phyloP scores from a whole-genome alignment of 2,113 vertebrate genomes.

The Triplophysa tibetana region DNA sequence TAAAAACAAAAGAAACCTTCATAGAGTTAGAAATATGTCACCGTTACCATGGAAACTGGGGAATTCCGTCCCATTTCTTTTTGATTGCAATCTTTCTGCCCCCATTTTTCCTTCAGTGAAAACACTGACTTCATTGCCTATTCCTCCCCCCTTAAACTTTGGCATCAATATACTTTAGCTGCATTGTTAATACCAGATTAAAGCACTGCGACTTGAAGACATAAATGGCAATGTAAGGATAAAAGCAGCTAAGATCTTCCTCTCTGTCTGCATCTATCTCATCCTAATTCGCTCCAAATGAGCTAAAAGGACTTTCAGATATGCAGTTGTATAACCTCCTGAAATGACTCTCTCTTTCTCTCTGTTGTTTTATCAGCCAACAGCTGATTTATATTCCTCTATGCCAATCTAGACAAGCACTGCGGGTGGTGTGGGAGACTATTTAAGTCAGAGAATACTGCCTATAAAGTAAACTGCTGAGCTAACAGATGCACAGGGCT shows the following conservation, averaged over 20 bases:
- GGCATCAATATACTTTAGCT: conserved; percentile 39
- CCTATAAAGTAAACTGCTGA: conserved; percentile 34
- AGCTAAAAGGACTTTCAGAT: conserved; percentile 45
- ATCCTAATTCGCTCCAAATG: conserved; percentile 42
- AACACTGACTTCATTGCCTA: conserved; percentile 25
- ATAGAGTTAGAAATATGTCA: conserved; percentile 40
- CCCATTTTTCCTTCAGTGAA: neutral
- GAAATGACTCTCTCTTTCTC: conserved; percentile 19
- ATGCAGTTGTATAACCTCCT: conserved; percentile 29
- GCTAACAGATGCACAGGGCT: conserved; percentile 26
- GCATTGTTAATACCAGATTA: conserved; percentile 42
- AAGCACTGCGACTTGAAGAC: conserved; percentile 8
- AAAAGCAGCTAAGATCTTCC: neutral
- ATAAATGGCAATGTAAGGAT: conserved; percentile 2
- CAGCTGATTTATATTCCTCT: conserved; percentile 49
- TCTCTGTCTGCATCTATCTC: conserved; percentile 20
- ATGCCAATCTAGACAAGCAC: conserved; percentile 43
- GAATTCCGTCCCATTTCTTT: conserved; percentile 63
- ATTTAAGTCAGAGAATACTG: conserved; percentile 44
- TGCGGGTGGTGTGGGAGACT: conserved; percentile 31
- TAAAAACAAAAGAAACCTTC: conserved; percentile 39
- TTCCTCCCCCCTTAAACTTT: conserved; percentile 30
- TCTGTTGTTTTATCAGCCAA: conserved; percentile 44
- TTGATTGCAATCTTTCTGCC: conserved; percentile 19
- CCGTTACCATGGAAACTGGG: conserved; percentile 77